A percentile compares a stretch with the other conserved stretches of the same genome.
These are phyloP conservation scores for Tamandua tetradactyla DNA, from an alignment of 2,797 vertebrate species.

Conservation along the genomic window DNA sequence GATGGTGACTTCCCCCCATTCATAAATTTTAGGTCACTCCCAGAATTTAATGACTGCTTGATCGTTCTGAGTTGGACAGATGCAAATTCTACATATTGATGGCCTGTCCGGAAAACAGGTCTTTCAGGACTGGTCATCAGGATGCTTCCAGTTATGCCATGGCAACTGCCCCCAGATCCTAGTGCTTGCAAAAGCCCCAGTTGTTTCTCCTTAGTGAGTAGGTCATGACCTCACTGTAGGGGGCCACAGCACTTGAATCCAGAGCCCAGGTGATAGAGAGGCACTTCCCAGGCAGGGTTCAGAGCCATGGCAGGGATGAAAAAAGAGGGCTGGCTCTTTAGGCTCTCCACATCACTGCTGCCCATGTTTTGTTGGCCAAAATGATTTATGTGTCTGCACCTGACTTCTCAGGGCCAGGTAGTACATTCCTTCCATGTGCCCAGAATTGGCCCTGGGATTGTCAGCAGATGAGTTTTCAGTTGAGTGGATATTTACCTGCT, in stretches of 20 bases:
- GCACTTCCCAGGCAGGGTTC: background rate
- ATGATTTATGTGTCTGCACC: background rate
- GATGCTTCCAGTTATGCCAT: background rate
- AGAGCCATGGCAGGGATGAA: background rate
- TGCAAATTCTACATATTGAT: background rate
- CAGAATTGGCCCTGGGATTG: background rate
- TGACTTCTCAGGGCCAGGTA: background rate
- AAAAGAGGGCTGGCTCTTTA: background rate
- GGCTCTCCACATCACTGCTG: background rate
- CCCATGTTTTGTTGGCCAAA: background rate
- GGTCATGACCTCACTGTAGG: background rate
- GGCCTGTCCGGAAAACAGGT: too few species aligned
- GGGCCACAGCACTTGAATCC: background rate
- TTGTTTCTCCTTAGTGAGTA: background rate
- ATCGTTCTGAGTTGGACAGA: background rate
- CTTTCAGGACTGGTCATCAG: background rate
- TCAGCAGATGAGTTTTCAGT: too few species aligned
- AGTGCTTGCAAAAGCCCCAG: background rate
- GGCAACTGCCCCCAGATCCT: background rate
- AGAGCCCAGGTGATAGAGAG: background rate
- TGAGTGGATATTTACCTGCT: background rate
- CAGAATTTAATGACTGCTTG: background rate
- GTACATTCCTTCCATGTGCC: background rate
- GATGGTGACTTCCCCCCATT: fast-evolving
- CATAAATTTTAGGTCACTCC: background rate